phyloP scores from a whole-genome alignment of 2,888 invertebrate genomes.

The Scaptomyza parva region DNA sequence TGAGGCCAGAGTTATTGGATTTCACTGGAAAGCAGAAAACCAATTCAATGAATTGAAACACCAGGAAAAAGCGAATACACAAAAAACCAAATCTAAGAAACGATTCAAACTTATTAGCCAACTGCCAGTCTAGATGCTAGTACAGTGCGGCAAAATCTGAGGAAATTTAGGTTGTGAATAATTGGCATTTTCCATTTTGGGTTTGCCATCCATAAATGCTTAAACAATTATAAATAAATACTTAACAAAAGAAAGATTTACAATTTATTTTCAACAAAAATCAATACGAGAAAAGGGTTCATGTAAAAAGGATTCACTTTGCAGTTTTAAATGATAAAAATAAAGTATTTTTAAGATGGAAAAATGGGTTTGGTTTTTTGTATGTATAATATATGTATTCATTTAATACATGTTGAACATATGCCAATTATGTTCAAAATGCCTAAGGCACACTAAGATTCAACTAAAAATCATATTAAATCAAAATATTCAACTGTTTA shows the following conservation, averaged over 20 bases:
- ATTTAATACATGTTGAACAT: no score
- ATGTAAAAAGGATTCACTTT: background rate
- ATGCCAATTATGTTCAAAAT: no score
- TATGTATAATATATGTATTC: no score
- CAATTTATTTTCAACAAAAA: background rate
- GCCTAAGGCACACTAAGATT: no score
- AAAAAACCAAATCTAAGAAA: background rate
- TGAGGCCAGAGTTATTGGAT: constrained; percentile 49
- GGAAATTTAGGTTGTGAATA: background rate
- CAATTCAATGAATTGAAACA: constrained; percentile 43
- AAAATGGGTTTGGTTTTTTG: no score
- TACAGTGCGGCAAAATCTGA: constrained; percentile 3
- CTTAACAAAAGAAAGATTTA: background rate
- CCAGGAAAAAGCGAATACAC: background rate
- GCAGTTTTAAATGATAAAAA: no score
- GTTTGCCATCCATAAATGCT: background rate
- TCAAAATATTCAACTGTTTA: no score
- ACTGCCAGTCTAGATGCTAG: constrained; percentile 16
- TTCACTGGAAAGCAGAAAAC: constrained; percentile 39
- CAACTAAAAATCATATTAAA: no score
- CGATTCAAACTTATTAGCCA: constrained; percentile 29
- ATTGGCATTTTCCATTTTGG: background rate
- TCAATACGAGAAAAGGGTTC: background rate
- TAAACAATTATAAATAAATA: background rate
- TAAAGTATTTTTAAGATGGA: no score